Conservation (phyloP, 2,113 vertebrate species). For the Myocastor coypus region DNA sequence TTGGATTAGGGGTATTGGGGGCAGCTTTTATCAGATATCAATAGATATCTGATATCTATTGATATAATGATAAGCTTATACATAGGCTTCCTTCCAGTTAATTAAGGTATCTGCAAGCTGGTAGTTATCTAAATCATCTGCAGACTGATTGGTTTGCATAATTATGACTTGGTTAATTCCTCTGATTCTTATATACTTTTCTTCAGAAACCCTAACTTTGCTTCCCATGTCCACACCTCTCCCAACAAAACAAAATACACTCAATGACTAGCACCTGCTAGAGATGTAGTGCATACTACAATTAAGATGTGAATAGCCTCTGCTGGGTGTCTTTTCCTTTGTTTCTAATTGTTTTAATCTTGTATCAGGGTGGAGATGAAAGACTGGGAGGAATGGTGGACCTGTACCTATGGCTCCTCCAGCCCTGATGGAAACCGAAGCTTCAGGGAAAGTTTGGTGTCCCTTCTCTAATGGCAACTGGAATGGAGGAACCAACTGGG, state of each 20-base stretch:
- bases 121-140: neutral
- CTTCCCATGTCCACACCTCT: neutral
- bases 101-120: constrained; percentile 10
- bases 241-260: constrained; percentile 11
- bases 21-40: constrained; percentile 42
- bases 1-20: neutral
- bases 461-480: neutral
- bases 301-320: neutral
- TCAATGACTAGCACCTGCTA: neutral
- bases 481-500: neutral
- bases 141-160: neutral
- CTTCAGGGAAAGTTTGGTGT: neutral
- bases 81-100: neutral
- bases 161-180: neutral
- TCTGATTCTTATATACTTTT: constrained; percentile 3
- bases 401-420: neutral
- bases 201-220: neutral
- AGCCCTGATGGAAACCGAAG: neutral
- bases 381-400: neutral
- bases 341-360: constrained; percentile 17
- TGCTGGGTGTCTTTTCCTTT: neutral
- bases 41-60: too few relatives aligned
- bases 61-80: neutral
- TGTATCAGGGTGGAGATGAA: neutral
- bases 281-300: neutral